These are phyloP conservation scores for Erpornis zantholeuca DNA, from an alignment of 2,113 vertebrate species.

Conservation along the genomic window DNA sequence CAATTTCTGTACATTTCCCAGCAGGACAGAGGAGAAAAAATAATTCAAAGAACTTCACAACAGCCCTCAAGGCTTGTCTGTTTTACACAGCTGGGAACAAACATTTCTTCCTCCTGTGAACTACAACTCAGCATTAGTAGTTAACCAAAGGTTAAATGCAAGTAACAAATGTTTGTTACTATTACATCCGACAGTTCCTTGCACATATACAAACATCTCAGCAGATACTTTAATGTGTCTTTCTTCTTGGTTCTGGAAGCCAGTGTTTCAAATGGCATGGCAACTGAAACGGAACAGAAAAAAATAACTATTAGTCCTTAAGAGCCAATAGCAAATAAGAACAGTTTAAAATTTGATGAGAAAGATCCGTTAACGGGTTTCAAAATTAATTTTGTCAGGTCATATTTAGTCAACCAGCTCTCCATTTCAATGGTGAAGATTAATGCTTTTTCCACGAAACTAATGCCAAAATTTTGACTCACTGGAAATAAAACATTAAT, in stretches of 20 bases:
- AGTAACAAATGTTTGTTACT: constrained; percentile 22
- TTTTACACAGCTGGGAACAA: constrained; percentile 55
- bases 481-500: constrained; percentile 67
- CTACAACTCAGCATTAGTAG: constrained; percentile 29
- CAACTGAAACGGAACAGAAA: constrained; percentile 34
- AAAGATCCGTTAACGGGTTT: constrained; percentile 57
- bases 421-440: constrained; percentile 69
- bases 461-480: constrained; percentile 76
- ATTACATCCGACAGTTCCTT: not conserved
- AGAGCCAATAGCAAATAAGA: constrained; percentile 51
- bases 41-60: constrained; percentile 53
- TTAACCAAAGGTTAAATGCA: constrained; percentile 44
- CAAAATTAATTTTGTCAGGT: constrained; percentile 67
- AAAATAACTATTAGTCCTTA: constrained; percentile 1
- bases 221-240: not conserved
- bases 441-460: constrained; percentile 74
- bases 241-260: constrained; percentile 41
- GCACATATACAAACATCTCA: not conserved
- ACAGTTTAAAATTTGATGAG: constrained; percentile 61
- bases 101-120: constrained; percentile 30
- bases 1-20: constrained; percentile 74
- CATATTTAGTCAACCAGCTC: constrained; percentile 70
- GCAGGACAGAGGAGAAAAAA: constrained; percentile 63
- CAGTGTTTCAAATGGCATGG: constrained; percentile 39
- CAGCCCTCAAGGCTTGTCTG: constrained; percentile 38